These are phyloP conservation scores for Phocides pigmalion DNA, from an alignment of 1,140 invertebrate species.

Conservation along the genomic window DNA sequence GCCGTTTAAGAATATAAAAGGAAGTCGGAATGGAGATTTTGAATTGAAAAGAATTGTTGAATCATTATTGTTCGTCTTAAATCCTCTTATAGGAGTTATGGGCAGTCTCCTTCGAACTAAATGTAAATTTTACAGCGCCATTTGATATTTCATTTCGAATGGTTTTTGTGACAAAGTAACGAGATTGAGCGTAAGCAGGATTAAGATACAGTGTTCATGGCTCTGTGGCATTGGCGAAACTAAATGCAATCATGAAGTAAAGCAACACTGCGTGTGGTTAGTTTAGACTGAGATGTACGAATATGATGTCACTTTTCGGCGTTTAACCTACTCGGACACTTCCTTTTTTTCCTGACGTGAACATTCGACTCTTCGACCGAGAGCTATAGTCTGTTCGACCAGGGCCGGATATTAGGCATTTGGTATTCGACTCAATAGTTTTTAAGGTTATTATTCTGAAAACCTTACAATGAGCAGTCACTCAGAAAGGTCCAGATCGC, in stretches of 20 bases:
- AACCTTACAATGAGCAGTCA: too few species aligned
- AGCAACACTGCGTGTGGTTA: too few species aligned
- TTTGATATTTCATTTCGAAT: constrained; percentile 16
- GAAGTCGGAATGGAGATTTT: constrained; percentile 54
- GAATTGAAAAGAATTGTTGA: constrained; percentile 57
- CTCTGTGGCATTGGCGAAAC: background rate
- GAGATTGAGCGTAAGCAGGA: background rate
- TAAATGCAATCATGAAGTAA: background rate
- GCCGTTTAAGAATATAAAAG: constrained; percentile 52
- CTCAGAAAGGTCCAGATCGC: too few species aligned
- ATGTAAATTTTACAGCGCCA: constrained; percentile 25
- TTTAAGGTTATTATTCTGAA: too few species aligned
- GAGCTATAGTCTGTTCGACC: too few species aligned
- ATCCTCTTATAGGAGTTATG: constrained; percentile 39
- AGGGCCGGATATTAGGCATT: too few species aligned
- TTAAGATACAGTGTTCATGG: background rate
- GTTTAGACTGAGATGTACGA: too few species aligned
- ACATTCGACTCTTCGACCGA: too few species aligned
- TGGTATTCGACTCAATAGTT: too few species aligned
- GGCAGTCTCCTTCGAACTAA: constrained; percentile 11
- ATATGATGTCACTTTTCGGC: too few species aligned
- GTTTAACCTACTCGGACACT: too few species aligned
- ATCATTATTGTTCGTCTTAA: constrained; percentile 42
- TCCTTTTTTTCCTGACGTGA: too few species aligned
- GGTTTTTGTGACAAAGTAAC: background rate